Conservation (phyloP, 2,797 vertebrate species). For the Premnoplex brunnescens region DNA sequence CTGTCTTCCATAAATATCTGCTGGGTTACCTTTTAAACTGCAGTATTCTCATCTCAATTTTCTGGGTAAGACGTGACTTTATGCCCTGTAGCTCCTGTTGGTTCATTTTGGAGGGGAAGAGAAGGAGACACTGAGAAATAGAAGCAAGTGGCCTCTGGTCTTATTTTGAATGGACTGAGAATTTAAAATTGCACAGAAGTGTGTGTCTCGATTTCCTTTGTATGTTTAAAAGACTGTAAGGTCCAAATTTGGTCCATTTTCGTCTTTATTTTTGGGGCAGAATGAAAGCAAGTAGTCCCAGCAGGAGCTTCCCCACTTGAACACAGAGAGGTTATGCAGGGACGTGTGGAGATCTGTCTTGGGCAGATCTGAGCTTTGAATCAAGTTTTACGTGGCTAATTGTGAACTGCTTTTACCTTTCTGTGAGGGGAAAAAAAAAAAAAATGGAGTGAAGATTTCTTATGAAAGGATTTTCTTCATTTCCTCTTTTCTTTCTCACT, state of each 20-base stretch:
- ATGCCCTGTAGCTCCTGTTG: neutral
- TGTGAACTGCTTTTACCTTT: neutral
- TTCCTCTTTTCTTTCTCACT: constrained; percentile 5
- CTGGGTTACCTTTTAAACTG: neutral
- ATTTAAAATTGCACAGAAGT: neutral
- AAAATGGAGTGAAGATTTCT: neutral
- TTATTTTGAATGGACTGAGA: neutral
- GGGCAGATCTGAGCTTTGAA: neutral
- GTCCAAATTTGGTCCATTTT: neutral
- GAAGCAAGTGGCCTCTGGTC: neutral
- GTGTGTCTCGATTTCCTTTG: neutral
- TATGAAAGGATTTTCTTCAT: neutral
- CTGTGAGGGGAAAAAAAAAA: neutral
- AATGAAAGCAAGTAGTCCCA: neutral
- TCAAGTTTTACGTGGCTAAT: neutral
- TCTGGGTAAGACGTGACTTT: neutral
- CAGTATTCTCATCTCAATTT: neutral
- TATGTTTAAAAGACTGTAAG: neutral
- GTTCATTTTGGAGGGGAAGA: neutral
- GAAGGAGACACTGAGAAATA: neutral
- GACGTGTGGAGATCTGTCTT: neutral
- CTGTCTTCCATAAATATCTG: neutral
- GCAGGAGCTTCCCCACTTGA: neutral
- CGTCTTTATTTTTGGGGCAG: neutral
- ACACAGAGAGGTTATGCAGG: neutral